These are phyloP conservation scores for Peromyscus polionotus DNA, from an alignment of 2,113 vertebrate species.

Conservation along the genomic window DNA sequence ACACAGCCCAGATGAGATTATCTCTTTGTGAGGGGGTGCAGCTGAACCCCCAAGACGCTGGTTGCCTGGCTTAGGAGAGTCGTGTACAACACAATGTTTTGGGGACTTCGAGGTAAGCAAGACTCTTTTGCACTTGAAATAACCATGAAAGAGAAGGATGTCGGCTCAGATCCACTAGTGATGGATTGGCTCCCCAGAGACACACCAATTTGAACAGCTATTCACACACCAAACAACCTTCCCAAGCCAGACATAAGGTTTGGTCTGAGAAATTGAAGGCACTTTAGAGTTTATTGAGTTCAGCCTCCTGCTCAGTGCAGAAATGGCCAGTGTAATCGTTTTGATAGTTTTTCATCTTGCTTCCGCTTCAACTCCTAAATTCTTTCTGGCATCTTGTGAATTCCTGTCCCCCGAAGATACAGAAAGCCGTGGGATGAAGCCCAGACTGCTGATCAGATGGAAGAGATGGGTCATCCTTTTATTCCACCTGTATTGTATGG, in stretches of 20 bases:
- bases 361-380: conserved; percentile 1
- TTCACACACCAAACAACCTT: not conserved
- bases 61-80: not conserved
- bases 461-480: not conserved
- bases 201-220: not conserved
- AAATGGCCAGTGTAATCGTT: conserved; percentile 20
- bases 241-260: not conserved
- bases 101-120: not conserved
- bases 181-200: not conserved
- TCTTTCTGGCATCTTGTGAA: not conserved
- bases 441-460: not conserved
- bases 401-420: not conserved
- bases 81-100: not conserved
- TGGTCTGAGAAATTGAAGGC: conserved; percentile 25
- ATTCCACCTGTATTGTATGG: not conserved
- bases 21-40: not conserved
- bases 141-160: not conserved
- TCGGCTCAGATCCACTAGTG: not conserved
- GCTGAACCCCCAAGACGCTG: not conserved
- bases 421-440: not conserved
- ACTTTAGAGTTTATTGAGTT: conserved; percentile 1
- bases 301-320: not conserved
- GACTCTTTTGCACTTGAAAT: conserved; percentile 11
- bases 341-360: not conserved
- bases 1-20: not conserved